Evolutionary conservation across 1,140 invertebrate species (phyloP), one percentile per base, ranked within the genome.

Genomic region (Scaptomyza graminum): DNA sequence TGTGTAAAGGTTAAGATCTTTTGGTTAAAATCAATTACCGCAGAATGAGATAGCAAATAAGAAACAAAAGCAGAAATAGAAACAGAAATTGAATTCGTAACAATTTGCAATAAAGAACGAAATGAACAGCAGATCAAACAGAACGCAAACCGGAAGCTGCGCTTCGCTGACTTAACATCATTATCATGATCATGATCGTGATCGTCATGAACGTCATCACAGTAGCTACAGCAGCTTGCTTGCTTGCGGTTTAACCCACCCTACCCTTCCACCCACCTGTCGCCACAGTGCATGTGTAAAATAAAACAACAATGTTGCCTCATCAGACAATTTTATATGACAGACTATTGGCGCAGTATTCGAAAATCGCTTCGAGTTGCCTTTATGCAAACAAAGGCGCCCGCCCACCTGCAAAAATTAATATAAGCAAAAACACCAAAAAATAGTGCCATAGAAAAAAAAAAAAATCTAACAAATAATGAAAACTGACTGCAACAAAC

Each of bases 1-100:
- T 74, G 74, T 79, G 66, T 63, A 70, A 70, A 73, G 79, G 51
- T 70, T 71, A 54, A 64, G 75, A 73, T 83, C 76, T 84, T 76
- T 79, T 52, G 76, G 67, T 76, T 76, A 49, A 85, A 84, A 85
- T 74, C 81, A 84, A 85, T 84, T 84, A 81, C 76, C 76, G 65
- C 80, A 84, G 28, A 43, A 12, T 4, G 18, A 25, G 18, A 22
- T 12, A n/a, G 47, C 39, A 18, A 54, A 44, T 49, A 56, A 41
- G 39, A 56, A 62, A 52, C 56, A 54, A 39, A 41, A 49, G 22
- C 11, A 4, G 25, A 31, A 28, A 62, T 28, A 34, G 52, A 47
- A 31, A 31, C 28, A 31, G 28, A 31, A 65, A 59, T 51, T 44
- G 63, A 37, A 46, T 57, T 55, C 47, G 41, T 16, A 52, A 61